These are phyloP conservation scores for Euura lappo DNA, from an alignment of 1,140 invertebrate species.

Conservation along the genomic window DNA sequence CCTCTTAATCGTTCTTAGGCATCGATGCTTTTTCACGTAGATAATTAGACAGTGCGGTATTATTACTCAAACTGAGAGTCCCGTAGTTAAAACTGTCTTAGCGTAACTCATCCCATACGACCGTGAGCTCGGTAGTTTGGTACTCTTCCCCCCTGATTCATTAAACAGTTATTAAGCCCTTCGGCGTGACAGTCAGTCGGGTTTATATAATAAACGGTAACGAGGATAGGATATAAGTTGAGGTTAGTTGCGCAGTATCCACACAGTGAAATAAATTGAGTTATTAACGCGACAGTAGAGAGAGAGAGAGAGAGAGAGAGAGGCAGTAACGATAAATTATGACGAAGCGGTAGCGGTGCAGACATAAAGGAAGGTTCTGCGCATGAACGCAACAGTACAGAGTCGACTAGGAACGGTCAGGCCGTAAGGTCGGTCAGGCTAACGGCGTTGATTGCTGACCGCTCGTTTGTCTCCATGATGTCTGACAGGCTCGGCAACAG, in stretches of 20 bases:
- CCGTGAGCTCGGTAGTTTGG: not conserved
- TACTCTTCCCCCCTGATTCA: too few species aligned
- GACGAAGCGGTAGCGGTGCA: slow-evolving; percentile 58
- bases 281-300: slow-evolving; percentile 59
- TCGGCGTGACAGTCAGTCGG: not conserved
- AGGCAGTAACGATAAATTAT: slow-evolving; percentile 59
- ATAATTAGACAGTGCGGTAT: too few species aligned
- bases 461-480: slow-evolving; percentile 62
- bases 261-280: slow-evolving; percentile 61
- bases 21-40: too few species aligned
- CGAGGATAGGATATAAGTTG: too few species aligned
- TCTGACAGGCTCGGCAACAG: slow-evolving; percentile 41
- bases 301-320: too few species aligned
- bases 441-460: slow-evolving; percentile 60
- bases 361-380: slow-evolving; percentile 57
- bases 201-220: too few species aligned
- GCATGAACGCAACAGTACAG: not conserved
- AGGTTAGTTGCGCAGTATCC: too few species aligned
- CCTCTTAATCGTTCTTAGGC: too few species aligned
- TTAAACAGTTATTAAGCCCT: too few species aligned
- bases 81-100: not conserved
- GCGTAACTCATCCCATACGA: not conserved
- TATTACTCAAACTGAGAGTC: too few species aligned
- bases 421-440: slow-evolving; percentile 57
- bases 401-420: slow-evolving; percentile 29